Percentiles rank a stretch among this genome's conserved stretches.
These are phyloP conservation scores for Gorsachius goisagi DNA, from an alignment of 2,113 vertebrate genomes.

Conservation along the genomic window DNA sequence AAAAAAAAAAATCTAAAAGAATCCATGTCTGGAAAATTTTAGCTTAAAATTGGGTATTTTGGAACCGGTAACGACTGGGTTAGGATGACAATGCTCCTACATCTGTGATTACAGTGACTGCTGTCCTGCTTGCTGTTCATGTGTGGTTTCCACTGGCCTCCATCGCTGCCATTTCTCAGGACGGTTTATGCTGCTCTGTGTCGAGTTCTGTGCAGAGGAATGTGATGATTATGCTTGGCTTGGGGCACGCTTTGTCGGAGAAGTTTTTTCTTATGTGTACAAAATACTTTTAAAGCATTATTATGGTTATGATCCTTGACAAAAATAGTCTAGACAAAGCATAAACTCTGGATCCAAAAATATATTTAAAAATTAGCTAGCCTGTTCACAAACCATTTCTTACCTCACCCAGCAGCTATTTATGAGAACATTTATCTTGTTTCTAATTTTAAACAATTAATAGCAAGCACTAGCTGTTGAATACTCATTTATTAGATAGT, in stretches of 20 bases:
- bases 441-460: slow-evolving; percentile 59
- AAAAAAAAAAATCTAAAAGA: not conserved
- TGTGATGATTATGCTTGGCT: not conserved
- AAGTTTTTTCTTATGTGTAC: not conserved
- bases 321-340: slow-evolving; percentile 52
- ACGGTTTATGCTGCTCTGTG: not conserved
- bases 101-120: not conserved
- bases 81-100: not conserved
- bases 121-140: not conserved
- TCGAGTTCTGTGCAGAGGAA: not conserved
- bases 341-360: slow-evolving; percentile 48
- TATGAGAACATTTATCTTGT: slow-evolving; percentile 45
- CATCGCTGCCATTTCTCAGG: not conserved
- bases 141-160: not conserved
- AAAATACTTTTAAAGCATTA: not conserved
- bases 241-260: not conserved
- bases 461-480: not conserved
- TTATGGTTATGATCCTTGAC: not conserved
- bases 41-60: not conserved
- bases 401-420: slow-evolving; percentile 60
- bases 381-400: slow-evolving; percentile 28
- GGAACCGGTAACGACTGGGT: not conserved
- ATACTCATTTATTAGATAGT: slow-evolving; percentile 39
- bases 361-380: slow-evolving; percentile 32
- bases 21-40: not conserved